Conservation (phyloP, 1,140 invertebrate species). For the Steinernema khuongi region DNA sequence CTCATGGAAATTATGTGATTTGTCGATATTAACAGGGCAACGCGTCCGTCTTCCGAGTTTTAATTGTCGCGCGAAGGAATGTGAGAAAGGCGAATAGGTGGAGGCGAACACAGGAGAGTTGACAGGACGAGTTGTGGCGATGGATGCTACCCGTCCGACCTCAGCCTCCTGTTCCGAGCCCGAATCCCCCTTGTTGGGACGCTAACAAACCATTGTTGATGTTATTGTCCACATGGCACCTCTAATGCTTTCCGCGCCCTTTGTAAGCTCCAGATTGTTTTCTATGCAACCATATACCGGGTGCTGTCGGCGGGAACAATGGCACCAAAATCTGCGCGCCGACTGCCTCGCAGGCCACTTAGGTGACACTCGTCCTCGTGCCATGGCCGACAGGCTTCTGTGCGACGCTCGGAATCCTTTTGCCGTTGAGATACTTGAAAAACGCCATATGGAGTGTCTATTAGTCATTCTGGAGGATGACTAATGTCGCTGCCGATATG, state of each 20-base stretch:
- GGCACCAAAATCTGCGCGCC: neutral
- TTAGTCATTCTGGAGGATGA: neutral
- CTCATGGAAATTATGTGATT: too few species aligned
- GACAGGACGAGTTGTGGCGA: neutral
- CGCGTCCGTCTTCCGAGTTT: neutral
- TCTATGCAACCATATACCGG: neutral
- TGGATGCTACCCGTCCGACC: neutral
- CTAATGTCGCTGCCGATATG: neutral
- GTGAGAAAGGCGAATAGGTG: neutral
- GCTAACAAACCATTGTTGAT: neutral
- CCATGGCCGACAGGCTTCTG: neutral
- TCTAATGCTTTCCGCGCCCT: neutral
- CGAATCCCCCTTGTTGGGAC: neutral
- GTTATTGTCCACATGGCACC: neutral
- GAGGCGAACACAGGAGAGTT: neutral
- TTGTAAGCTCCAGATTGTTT: conserved; percentile 4
- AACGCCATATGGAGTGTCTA: neutral
- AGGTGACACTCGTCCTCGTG: neutral
- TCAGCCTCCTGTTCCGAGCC: neutral
- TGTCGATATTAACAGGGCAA: neutral
- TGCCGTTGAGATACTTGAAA: neutral
- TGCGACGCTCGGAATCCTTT: neutral
- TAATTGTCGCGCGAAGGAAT: conserved; percentile 1
- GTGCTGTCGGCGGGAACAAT: conserved; percentile 8
- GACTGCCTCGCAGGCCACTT: neutral